Percentiles rank a stretch among this genome's conserved stretches.
phyloP scores from a whole-genome alignment of 2,113 vertebrate genomes.

The Hyperoodon ampullatus region DNA sequence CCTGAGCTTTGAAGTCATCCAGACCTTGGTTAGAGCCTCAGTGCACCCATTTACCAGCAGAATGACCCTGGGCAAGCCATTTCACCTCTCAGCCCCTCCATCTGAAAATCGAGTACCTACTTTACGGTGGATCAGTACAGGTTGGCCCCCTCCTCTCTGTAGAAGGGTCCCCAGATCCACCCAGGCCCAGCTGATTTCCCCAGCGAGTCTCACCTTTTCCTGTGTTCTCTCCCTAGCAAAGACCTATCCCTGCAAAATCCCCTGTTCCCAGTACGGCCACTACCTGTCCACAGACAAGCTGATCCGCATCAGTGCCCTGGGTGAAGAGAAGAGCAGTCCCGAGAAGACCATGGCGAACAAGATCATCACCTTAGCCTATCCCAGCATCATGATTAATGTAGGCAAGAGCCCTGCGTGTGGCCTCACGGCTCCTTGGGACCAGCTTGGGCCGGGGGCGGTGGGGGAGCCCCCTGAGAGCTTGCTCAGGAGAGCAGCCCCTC shows the following conservation, averaged over 20 bases:
- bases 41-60: neutral
- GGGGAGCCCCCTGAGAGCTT: neutral
- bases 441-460: neutral
- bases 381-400: conserved; percentile 81
- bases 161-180: neutral
- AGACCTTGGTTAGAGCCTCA: neutral
- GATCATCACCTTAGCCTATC: conserved; percentile 83
- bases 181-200: neutral
- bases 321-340: conserved; percentile 72
- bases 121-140: neutral
- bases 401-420: conserved; percentile 1
- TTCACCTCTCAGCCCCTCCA: neutral
- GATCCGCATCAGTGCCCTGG: conserved; percentile 84
- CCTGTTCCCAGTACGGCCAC: conserved; percentile 82
- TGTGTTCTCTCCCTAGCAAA: conserved; percentile 81
- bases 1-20: neutral
- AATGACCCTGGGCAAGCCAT: neutral
- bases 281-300: conserved; percentile 81
- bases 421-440: neutral
- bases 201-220: neutral
- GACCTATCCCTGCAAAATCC: conserved; percentile 80
- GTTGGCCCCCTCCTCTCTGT: neutral
- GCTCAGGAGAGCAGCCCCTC: neutral
- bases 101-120: neutral
- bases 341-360: conserved; percentile 78